Percentiles rank a stretch among this genome's conserved stretches.
Evolutionary conservation across 53 echinoderm and acorn worm genomes (phyloP).

Genomic region (Zoroaster sp.): DNA sequence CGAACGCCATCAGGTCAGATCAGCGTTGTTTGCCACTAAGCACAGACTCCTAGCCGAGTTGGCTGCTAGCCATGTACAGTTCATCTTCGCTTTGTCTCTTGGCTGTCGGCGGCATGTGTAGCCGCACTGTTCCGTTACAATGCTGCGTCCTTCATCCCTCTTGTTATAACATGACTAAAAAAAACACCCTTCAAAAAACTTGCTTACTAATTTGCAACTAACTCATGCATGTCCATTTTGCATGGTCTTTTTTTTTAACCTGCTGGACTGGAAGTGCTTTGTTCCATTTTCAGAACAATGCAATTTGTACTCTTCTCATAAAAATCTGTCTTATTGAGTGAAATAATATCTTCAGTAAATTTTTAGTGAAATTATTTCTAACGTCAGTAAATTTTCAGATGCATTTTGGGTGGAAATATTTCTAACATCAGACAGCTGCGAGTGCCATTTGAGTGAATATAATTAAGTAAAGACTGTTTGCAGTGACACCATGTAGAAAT

Average conservation of each 20-base stretch:
- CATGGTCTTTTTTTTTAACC: conserved; percentile 2
- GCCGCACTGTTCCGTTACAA: conserved; percentile 33
- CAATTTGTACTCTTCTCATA: background rate
- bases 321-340: background rate
- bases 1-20: conserved; percentile 87
- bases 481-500: no score
- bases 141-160: background rate
- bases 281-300: background rate
- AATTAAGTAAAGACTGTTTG: no score
- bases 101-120: conserved; percentile 9
- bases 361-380: no score
- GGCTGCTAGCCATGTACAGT: conserved; percentile 96
- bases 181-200: background rate
- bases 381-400: no score
- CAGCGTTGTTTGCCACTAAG: conserved; percentile 83
- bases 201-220: conserved; percentile 1
- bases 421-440: no score
- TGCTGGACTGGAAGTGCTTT: background rate
- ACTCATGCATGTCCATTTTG: conserved; percentile 25
- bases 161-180: conserved; percentile 7
- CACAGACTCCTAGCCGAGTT: conserved; percentile 87
- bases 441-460: no score
- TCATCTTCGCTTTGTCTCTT: conserved; percentile 38
- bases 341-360: no score
- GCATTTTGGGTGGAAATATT: no score